Evolutionary conservation across 2,888 invertebrate species (phyloP).

Genomic region (Nemapogon koenigi): DNA sequence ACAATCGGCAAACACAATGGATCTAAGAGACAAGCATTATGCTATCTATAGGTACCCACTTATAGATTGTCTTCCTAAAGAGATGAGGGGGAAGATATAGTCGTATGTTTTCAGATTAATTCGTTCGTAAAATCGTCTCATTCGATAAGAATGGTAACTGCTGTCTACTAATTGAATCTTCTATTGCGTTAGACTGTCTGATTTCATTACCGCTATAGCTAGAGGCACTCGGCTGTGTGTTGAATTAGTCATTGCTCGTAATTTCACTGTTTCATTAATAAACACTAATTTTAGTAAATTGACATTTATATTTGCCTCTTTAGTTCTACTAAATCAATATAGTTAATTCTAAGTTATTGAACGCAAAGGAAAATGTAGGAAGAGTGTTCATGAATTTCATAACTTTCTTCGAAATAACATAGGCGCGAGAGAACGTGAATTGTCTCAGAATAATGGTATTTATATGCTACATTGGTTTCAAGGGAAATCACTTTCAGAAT

Average conservation of each 20-base stretch:
- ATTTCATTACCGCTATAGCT: conserved; percentile 39
- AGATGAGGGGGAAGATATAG: conserved; percentile 50
- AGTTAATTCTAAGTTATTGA: no score
- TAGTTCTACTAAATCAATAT: no score
- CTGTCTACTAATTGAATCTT: conserved; percentile 64
- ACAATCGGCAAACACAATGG: conserved; percentile 53
- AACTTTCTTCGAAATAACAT: conserved; percentile 29
- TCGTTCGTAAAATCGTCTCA: conserved; percentile 65
- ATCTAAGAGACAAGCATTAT: conserved; percentile 11
- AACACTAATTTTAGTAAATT: no score
- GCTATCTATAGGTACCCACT: conserved; percentile 1
- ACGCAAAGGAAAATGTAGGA: conserved; percentile 1
- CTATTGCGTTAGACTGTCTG: conserved; percentile 59
- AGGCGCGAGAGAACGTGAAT: conserved; percentile 39
- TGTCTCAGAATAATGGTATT: conserved; percentile 62
- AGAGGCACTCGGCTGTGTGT: conserved; percentile 4
- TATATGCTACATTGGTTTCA: conserved; percentile 64
- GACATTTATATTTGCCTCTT: no score
- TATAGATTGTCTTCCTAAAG: conserved; percentile 19
- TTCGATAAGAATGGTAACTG: conserved; percentile 61
- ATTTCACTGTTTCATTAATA: no score
- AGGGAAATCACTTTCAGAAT: conserved; percentile 60
- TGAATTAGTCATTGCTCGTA: conserved; percentile 5
- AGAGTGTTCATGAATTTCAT: conserved; percentile 9
- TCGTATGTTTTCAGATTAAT: conserved; percentile 65